Base-by-base conservation (phyloP, 53 echinoderm and acorn worm genomes). In the Hippasteria phrygiana region DNA sequence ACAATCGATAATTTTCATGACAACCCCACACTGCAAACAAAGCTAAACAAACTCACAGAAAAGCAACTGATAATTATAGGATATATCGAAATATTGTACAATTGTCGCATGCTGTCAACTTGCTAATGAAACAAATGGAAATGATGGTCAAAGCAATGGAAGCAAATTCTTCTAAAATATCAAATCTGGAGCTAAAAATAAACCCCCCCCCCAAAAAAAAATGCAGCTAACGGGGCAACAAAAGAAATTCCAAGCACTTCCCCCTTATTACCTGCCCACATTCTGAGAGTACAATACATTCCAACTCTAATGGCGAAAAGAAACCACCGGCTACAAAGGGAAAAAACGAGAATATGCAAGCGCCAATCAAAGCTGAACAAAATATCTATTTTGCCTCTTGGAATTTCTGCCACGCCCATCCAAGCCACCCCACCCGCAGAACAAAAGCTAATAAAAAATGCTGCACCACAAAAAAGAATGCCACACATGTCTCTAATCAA, bases 1-100 rank as follows among this genome's bases (percentile, higher is more conserved):
- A 79, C 14, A 11, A 79, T 79, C 13, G 62, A 79, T 5, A 13
- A 56, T 28, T 79, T 79, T 55, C 40, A 62, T 56, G 62, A 79
- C 13, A 28, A n/a, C 24, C 62, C 79, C 12, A 12, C 48, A 9
- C 79, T 79, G 1, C 59, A 56, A 79, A 79, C 79, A 0, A 79
- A 79, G 20, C 79, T 79, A 17, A 79, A 79, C 36, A 39, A 79
- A 41, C 62, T 79, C 16, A 7, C 26, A 24, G 79, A 79, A 62
- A 79, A 79, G 41, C 17, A 40, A 2, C 28, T 79, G 3, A 79
- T 79, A 39, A 29, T 42, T 11, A 59, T 79, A 2, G 79, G 59
- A 12, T 62, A 79, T 26, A 55, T n/a, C 10, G 41, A 38, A 73
- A 73, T 37, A 73, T 35, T 9, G 17, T 20, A 45, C 36, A 73